Base-by-base conservation (phyloP, 1,140 invertebrate species). In the Euwallacea fornicatus region DNA sequence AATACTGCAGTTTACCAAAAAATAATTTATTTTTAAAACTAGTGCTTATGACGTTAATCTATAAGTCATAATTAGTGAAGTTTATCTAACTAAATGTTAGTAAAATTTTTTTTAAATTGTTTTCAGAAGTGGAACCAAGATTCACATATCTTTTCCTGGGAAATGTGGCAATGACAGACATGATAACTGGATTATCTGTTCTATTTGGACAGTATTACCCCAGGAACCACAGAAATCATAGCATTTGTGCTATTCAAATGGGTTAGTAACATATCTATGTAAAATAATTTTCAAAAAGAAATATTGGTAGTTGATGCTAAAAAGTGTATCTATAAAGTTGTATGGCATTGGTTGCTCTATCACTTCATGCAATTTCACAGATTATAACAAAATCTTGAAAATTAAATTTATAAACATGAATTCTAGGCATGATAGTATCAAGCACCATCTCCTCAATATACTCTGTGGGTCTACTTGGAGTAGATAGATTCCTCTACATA, bases 401-500 rank as follows among this genome's bases (percentile, higher is more conserved):
- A 33, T 63, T 33, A 3, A 72, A 62, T 16, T 62, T 16, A 47
- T 21, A 33, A 58, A 33, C 4, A 33, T 75, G 15, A 67, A 67
- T 76, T 74, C 43, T 75, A 87, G 86, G 85, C 64, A 81, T 86
- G 82, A 81, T 86, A 41, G 84, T 86, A 13, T 84, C 84, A 66
- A 84, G 84, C 21, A 84, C 85, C 0, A 78, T 87, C 75, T 84
- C 85, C n/a, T 87, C 86, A 2, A 83, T 86, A 41, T 86, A 86
- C 74, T 86, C 84, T 41, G 84, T 87, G 0, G 84, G 83, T 3
- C 74, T 87, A n/a, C 85, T 88, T 63, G 85, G 83, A 42, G 77
- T 86, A 2, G 86, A 88, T 72, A 77, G 86, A 43, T 88, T 84
- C 72, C 81, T 87, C 54, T 88, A 86, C 73, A 88, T 88, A 42